These are phyloP conservation scores for Scaptomyza reducta DNA, from an alignment of 2,888 invertebrate species.

Conservation along the genomic window DNA sequence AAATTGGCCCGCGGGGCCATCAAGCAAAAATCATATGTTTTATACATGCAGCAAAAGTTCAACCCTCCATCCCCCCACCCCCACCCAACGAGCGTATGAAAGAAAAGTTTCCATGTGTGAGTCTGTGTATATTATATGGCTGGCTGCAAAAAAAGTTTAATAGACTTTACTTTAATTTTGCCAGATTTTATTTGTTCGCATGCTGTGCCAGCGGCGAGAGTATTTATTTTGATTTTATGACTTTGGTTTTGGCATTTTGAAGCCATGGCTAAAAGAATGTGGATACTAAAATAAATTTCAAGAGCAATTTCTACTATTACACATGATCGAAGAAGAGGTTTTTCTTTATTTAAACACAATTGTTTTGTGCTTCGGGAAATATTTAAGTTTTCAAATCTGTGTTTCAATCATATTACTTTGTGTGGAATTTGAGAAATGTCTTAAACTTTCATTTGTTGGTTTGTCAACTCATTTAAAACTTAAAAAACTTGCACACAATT, in stretches of 20 bases:
- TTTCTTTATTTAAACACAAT: too few species aligned
- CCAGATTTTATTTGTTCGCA: constrained; percentile 27
- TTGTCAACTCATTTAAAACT: constrained; percentile 51
- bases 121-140: constrained; percentile 1
- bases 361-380: not conserved
- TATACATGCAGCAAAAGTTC: constrained; percentile 66
- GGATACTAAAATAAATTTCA: constrained; percentile 23
- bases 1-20: constrained; percentile 78
- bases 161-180: constrained; percentile 72
- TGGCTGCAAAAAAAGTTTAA: constrained; percentile 63
- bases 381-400: not conserved
- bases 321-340: constrained; percentile 16
- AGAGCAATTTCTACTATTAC: constrained; percentile 25
- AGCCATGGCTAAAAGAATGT: constrained; percentile 21
- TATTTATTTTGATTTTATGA: constrained; percentile 73
- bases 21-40: constrained; percentile 78
- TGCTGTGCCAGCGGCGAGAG: constrained; percentile 41
- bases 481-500: constrained; percentile 52
- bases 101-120: constrained; percentile 21
- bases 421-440: constrained; percentile 22
- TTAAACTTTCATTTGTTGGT: constrained; percentile 2
- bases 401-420: constrained; percentile 4
- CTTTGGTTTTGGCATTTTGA: constrained; percentile 47
- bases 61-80: not conserved
- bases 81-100: too few species aligned